Conservation (phyloP, 2,113 vertebrate genomes). For the Macquaria australasica region DNA sequence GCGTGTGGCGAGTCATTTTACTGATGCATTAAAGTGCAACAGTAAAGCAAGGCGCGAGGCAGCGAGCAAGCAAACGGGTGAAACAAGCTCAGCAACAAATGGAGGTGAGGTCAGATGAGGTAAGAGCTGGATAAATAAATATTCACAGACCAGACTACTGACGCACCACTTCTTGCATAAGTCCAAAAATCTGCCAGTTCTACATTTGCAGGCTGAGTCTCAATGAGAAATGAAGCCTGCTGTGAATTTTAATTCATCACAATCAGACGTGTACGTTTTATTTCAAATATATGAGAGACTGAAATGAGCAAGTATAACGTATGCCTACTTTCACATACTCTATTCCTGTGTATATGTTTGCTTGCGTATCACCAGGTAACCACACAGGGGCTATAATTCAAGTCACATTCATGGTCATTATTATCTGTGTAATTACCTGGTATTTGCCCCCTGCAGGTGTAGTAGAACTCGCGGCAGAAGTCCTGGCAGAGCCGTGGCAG, state of each 20-base stretch:
- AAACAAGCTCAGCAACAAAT: slow-evolving; percentile 71
- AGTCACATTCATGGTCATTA: slow-evolving; percentile 34
- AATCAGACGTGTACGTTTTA: slow-evolving; percentile 41
- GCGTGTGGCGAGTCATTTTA: slow-evolving; percentile 27
- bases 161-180: slow-evolving; percentile 71
- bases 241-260: slow-evolving; percentile 46
- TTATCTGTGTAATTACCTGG: slow-evolving; percentile 90
- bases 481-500: slow-evolving; percentile 95
- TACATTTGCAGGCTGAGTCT: slow-evolving; percentile 50
- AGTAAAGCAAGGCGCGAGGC: slow-evolving; percentile 9
- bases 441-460: slow-evolving; percentile 96
- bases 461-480: slow-evolving; percentile 99
- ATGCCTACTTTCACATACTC: not conserved
- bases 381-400: slow-evolving; percentile 39
- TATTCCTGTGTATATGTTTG: slow-evolving; percentile 41
- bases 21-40: slow-evolving; percentile 45
- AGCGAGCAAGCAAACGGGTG: slow-evolving; percentile 32
- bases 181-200: slow-evolving; percentile 61
- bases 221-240: slow-evolving; percentile 39
- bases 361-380: slow-evolving; percentile 46
- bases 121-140: slow-evolving; percentile 78
- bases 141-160: slow-evolving; percentile 73
- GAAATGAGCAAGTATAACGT: not conserved
- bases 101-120: slow-evolving; percentile 78
- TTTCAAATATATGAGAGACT: slow-evolving; percentile 21